A percentile compares a stretch with the other conserved stretches of the same genome.
Conservation (phyloP, 2,797 vertebrate species). For the Phrynocephalus forsythii region DNA sequence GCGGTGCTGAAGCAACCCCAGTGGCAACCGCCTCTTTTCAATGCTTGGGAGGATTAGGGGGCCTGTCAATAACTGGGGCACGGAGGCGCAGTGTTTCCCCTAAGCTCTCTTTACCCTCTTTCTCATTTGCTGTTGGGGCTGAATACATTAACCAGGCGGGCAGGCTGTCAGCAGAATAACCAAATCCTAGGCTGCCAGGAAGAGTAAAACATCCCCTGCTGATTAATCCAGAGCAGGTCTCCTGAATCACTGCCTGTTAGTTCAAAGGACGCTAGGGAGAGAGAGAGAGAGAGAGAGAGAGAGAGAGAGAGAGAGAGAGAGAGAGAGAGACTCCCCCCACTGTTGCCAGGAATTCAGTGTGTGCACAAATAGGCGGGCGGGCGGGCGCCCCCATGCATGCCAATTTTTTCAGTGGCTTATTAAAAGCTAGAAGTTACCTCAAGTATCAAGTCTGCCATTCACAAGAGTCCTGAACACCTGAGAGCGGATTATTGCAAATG, state of each 20-base stretch:
- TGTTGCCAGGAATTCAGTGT: not conserved
- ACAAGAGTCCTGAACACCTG: not conserved
- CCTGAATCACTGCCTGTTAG: slow-evolving; percentile 30
- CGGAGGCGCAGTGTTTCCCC: not conserved
- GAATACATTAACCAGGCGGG: slow-evolving; percentile 38
- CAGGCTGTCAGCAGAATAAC: slow-evolving; percentile 21
- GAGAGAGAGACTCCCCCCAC: not conserved
- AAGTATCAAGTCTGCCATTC: slow-evolving; percentile 13
- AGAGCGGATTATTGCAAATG: not conserved
- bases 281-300: too few relatives aligned
- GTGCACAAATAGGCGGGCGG: not conserved
- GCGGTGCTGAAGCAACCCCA: not conserved
- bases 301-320: too few relatives aligned
- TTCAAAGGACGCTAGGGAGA: not conserved
- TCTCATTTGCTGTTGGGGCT: slow-evolving; percentile 30
- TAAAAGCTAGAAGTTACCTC: not conserved
- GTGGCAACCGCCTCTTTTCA: not conserved
- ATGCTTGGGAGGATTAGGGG: slow-evolving; percentile 22
- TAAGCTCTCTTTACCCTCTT: slow-evolving; percentile 46
- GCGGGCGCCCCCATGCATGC: not conserved
- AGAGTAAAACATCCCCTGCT: slow-evolving; percentile 12
- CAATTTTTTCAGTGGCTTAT: slow-evolving; percentile 13
- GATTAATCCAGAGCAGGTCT: slow-evolving; percentile 38
- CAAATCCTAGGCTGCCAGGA: slow-evolving; percentile 13
- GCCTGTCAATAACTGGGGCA: slow-evolving; percentile 33